Base-by-base conservation (phyloP, 2,797 vertebrate genomes). In the Coilia nasus region DNA sequence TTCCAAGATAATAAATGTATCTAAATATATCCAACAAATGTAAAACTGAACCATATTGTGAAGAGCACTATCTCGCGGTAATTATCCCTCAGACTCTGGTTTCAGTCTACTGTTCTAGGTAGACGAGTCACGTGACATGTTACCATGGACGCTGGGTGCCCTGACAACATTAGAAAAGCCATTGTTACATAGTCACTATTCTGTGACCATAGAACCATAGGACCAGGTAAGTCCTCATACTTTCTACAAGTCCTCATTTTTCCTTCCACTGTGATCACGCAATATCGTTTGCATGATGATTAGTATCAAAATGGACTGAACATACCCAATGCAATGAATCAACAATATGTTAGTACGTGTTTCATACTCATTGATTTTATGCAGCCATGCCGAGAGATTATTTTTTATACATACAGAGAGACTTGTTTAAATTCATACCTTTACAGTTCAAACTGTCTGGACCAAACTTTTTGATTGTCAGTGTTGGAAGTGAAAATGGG, bases 101-200 rank as follows among this genome's bases (percentile, higher is more conserved):
- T 91, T 93, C 93, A 91, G 31, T 54, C 81, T 81, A 15, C n/a
- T 41, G 78, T 23, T 60, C n/a, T 75, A 81, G 86, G 89, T 21
- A 78, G 71, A 44, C 28, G 84, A 86, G 89, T 44, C 91, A 88
- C 88, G 91, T 88, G 89, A 90, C 46, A 21, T 86, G 93, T 94
- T 92, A 92, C 91, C 90, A 91, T 54, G 92, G 92, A 87, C 92
- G 91, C 88, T 25, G 4, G 80, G 78, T 82, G 87, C 82, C 88
- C 31, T 89, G 86, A 92, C 91, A 92, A 94, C 93, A 35, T 17
- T 82, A 47, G 83, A 89, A 87, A 60, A 86, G 56, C 86, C 82
- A 56, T 57, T 86, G 88, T 88, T 87, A 90, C 84, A 83, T 21
- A 50, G 78, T 67, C 83, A 82, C 31, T 0, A 67, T 83, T 19